Evolutionary conservation across 1,140 invertebrate species (phyloP), one percentile per base, ranked within the genome.

Genomic region (Atopsyche davidsoni): DNA sequence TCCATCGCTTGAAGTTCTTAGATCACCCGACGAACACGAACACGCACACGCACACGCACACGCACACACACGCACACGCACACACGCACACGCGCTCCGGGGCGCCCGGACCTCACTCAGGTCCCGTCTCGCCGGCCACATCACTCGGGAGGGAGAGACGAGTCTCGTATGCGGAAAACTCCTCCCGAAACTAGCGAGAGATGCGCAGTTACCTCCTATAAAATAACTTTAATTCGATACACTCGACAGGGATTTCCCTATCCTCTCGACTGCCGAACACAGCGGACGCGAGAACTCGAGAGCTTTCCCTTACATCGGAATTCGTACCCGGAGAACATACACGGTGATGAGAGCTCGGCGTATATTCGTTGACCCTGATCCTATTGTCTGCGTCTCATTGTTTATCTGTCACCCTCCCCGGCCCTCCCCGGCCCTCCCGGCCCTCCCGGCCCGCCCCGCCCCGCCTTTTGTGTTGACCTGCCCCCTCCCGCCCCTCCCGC

Each of bases 351-450:
- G 53, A 53, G 53, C 57, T 53, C 36, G 48, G 50, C 65, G 66
- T 55, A 68, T 64, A 64, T 65, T 68, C 73, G 75, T 76, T 69
- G 71, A 68, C 73, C 73, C 70, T 68, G 71, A 75, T 75, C 70
- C 77, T 75, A 74, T 75, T 79, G 77, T 79, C 75, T 79, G 71
- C 77, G 76, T 79, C 76, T 78, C 76, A 78, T 65, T 63, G 59
- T 67, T 67, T 64, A 61, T 72, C 70, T 73, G 70, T 74, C 67
- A 70, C 73, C 71, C 70, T 63, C 66, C 65, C 68, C 66, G 63
- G 65, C 64, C 68, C 66, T 64, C 67, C 64, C 61, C 63, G 60
- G 63, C 69, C 69, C 56, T 64, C 62, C 67, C 72, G 63, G 65
- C 63, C 66, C 68, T 70, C 65, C 70, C 67, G 71, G 68, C 70